These are phyloP conservation scores for Diadophis punctatus DNA, from an alignment of 2,113 vertebrate species.

Conservation along the genomic window DNA sequence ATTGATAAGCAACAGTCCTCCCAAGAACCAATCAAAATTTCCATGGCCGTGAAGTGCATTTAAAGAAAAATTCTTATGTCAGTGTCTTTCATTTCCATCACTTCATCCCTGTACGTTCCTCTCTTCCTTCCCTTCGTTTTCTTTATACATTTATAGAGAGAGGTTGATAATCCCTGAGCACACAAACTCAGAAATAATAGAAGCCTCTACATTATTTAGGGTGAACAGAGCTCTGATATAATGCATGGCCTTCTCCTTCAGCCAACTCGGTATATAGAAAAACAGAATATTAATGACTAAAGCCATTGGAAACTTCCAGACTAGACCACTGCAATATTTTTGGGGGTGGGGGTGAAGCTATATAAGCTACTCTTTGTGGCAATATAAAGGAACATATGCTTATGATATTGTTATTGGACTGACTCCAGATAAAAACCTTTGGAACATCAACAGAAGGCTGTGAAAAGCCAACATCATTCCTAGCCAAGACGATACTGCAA, in stretches of 20 bases:
- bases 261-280: not conserved
- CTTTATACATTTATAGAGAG: not conserved
- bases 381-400: not conserved
- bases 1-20: not conserved
- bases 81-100: not conserved
- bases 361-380: not conserved
- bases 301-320: not conserved
- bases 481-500: not conserved
- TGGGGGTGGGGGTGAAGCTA: not conserved
- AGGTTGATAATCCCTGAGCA: not conserved
- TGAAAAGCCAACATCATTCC: not conserved
- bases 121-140: not conserved
- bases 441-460: not conserved
- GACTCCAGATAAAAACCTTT: not conserved
- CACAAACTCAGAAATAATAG: not conserved
- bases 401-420: not conserved
- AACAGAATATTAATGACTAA: not conserved
- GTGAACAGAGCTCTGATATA: not conserved
- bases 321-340: not conserved
- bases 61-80: not conserved
- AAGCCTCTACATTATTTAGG: not conserved
- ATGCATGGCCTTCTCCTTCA: constrained; percentile 6
- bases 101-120: not conserved
- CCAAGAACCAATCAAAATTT: not conserved
- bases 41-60: accelerated